phyloP scores from a whole-genome alignment of 1,140 invertebrate species.

The Zophobas atratus region DNA sequence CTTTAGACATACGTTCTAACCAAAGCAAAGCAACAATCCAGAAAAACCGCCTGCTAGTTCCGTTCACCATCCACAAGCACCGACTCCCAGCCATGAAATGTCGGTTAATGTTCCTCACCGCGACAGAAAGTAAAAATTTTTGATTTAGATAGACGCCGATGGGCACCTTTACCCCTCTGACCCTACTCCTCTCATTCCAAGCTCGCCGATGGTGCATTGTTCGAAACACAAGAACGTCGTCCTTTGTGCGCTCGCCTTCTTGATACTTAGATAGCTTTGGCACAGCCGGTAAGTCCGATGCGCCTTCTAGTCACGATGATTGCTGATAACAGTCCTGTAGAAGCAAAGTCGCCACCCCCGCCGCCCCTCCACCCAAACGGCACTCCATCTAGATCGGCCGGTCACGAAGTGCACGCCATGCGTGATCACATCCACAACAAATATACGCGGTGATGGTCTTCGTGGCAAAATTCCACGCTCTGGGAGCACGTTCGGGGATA shows the following conservation, averaged over 20 bases:
- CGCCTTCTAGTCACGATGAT: slow-evolving; percentile 46
- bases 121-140: too few relatives aligned
- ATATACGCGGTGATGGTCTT: slow-evolving; percentile 30
- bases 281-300: slow-evolving; percentile 34
- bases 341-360: slow-evolving; percentile 16
- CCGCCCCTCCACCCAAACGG: not conserved
- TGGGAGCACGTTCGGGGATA: slow-evolving; percentile 22
- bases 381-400: slow-evolving; percentile 44
- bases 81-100: too few relatives aligned
- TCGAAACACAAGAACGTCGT: not conserved
- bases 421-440: slow-evolving; percentile 48
- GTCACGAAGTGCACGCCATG: slow-evolving; percentile 51
- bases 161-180: too few relatives aligned
- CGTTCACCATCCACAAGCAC: too few relatives aligned
- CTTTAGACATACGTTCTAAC: too few relatives aligned
- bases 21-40: too few relatives aligned
- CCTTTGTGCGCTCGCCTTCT: slow-evolving; percentile 18
- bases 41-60: too few relatives aligned
- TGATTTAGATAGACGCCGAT: too few relatives aligned
- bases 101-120: too few relatives aligned
- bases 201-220: not conserved
- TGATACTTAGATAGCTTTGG: slow-evolving; percentile 34
- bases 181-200: slow-evolving; percentile 1
- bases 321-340: slow-evolving; percentile 33
- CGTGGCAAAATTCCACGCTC: slow-evolving; percentile 19